Percentiles rank a stretch among this genome's conserved stretches.
Evolutionary conservation across 2,888 invertebrate species (phyloP).

Genomic region (Dorcus hopei): DNA sequence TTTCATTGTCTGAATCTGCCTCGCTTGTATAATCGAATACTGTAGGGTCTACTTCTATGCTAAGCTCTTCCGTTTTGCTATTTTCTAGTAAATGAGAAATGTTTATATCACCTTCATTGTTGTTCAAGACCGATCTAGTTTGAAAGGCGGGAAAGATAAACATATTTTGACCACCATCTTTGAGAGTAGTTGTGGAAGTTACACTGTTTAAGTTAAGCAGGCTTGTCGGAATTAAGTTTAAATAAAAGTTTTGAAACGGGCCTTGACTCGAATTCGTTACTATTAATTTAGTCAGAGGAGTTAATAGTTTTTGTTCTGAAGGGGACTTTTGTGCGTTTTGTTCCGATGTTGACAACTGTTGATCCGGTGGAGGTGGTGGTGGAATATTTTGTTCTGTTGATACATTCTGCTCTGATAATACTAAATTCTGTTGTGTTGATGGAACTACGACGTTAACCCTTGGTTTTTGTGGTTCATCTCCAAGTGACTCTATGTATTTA

Average conservation of each 20-base stretch:
- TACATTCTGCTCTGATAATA: too few species aligned
- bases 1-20: conserved; percentile 26
- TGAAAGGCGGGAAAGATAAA: too few species aligned
- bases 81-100: conserved; percentile 32
- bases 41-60: conserved; percentile 45
- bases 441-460: neutral
- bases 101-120: neutral
- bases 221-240: conserved; percentile 28
- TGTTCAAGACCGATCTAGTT: too few species aligned
- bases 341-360: too few species aligned
- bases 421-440: neutral
- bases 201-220: neutral
- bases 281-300: neutral
- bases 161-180: too few species aligned
- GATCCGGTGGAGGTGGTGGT: too few species aligned
- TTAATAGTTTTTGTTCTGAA: neutral
- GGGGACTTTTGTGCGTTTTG: too few species aligned
- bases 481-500: too few species aligned
- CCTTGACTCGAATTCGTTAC: neutral
- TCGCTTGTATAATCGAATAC: conserved; percentile 35
- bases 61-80: conserved; percentile 43
- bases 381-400: neutral
- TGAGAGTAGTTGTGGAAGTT: too few species aligned
- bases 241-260: conserved; percentile 38
- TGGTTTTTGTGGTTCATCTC: neutral